phyloP scores from a whole-genome alignment of 2,888 invertebrate genomes.

The Sinopyrophorus schimmeli region DNA sequence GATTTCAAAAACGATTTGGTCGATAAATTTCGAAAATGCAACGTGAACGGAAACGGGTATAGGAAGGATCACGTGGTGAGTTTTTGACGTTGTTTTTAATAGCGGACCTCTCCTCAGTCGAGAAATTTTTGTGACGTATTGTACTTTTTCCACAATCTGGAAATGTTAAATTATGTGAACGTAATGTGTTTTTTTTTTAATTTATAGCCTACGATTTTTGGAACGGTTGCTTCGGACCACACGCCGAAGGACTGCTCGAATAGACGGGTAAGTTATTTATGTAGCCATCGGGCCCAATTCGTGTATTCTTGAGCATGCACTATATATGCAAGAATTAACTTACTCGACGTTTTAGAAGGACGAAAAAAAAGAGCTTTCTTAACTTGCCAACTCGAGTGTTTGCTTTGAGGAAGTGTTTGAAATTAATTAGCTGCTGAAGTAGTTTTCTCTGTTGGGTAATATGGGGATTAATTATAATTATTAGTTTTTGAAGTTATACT shows the following conservation, averaged over 20 bases:
- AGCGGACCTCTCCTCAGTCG: too few relatives aligned
- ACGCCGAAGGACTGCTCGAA: conserved; percentile 65
- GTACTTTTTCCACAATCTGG: background rate
- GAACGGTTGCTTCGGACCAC: conserved; percentile 64
- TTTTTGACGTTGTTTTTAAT: background rate
- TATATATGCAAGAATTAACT: too few relatives aligned
- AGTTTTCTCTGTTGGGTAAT: too few relatives aligned
- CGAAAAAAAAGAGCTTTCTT: too few relatives aligned
- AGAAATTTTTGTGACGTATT: conserved; percentile 29
- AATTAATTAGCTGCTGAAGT: too few relatives aligned
- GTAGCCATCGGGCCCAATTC: too few relatives aligned
- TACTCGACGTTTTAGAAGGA: too few relatives aligned
- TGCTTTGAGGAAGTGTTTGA: too few relatives aligned
- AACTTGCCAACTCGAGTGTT: too few relatives aligned
- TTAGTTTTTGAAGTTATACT: too few relatives aligned
- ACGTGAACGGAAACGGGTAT: conserved; percentile 44
- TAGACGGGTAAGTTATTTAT: conserved; percentile 59
- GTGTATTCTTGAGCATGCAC: too few relatives aligned
- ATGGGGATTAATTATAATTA: too few relatives aligned
- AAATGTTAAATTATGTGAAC: conserved; percentile 1
- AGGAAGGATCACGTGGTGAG: conserved; percentile 40
- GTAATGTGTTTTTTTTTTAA: conserved; percentile 40
- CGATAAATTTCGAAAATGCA: conserved; percentile 50
- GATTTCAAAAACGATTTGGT: conserved; percentile 48
- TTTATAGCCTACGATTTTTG: conserved; percentile 66